These are phyloP conservation scores for Meloidogyne floridensis DNA, from an alignment of 1,140 invertebrate genomes.

Conservation along the genomic window DNA sequence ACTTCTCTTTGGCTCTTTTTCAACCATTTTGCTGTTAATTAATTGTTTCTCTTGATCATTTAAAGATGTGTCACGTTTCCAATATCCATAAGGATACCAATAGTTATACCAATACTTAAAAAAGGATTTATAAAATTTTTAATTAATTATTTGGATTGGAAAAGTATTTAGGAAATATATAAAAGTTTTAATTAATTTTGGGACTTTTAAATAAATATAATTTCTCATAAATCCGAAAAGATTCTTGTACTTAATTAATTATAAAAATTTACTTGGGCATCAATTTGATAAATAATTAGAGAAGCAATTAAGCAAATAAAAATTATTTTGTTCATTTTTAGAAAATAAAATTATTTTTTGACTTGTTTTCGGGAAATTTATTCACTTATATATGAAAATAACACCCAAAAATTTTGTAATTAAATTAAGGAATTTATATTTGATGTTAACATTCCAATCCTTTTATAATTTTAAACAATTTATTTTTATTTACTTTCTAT, in stretches of 20 bases:
- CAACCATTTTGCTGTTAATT: background rate
- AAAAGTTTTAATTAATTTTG: no score
- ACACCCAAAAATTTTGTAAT: background rate
- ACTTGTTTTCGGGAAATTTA: background rate
- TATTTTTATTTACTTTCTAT: background rate
- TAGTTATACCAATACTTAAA: background rate
- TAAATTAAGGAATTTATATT: background rate
- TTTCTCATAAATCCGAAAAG: no score
- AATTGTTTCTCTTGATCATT: background rate
- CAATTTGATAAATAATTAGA: background rate
- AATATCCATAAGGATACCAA: slow-evolving; percentile 7
- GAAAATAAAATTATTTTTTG: no score
- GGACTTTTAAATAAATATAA: no score
- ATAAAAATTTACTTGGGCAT: background rate
- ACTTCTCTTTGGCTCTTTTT: background rate
- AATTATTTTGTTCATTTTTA: slow-evolving; percentile 5
- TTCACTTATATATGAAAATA: background rate
- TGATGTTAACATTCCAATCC: no score
- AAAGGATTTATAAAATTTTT: background rate
- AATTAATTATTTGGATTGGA: no score
- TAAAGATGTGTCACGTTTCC: background rate
- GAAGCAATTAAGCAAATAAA: slow-evolving; percentile 4
- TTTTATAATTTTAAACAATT: no score
- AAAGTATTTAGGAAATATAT: background rate
- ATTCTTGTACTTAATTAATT: no score